phyloP scores from a whole-genome alignment of 2,113 vertebrate genomes.

The Aspiorhynchus laticeps region DNA sequence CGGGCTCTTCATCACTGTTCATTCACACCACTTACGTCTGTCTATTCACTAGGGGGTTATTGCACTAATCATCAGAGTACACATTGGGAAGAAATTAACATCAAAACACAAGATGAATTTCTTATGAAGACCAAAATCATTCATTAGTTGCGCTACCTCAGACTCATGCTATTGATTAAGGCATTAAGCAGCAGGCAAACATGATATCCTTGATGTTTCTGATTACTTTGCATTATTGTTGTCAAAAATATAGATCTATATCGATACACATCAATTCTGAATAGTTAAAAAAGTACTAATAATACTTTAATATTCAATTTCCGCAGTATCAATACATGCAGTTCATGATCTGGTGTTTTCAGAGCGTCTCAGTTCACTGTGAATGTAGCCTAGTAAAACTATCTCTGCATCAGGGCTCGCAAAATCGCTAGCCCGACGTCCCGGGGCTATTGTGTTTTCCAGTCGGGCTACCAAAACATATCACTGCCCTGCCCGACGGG shows the following conservation, averaged over 20 bases:
- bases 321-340: neutral
- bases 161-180: neutral
- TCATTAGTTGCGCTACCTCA: neutral
- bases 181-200: neutral
- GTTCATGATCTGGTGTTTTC: neutral
- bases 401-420: too few relatives aligned
- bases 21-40: slow-evolving; percentile 6
- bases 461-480: too few relatives aligned
- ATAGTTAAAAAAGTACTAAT: neutral
- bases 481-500: too few relatives aligned
- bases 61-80: neutral
- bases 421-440: too few relatives aligned
- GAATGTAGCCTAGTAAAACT: too few relatives aligned
- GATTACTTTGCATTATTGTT: neutral
- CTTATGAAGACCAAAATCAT: neutral
- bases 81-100: neutral
- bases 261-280: neutral
- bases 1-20: neutral
- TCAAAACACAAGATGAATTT: neutral
- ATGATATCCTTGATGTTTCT: neutral
- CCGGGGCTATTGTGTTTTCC: too few relatives aligned
- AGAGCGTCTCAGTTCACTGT: too few relatives aligned
- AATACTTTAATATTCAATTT: too few relatives aligned
- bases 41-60: neutral
- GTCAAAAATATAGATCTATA: neutral